These are phyloP conservation scores for Caenorhabditis sp. DNA, from an alignment of 2,888 invertebrate genomes.

Conservation along the genomic window DNA sequence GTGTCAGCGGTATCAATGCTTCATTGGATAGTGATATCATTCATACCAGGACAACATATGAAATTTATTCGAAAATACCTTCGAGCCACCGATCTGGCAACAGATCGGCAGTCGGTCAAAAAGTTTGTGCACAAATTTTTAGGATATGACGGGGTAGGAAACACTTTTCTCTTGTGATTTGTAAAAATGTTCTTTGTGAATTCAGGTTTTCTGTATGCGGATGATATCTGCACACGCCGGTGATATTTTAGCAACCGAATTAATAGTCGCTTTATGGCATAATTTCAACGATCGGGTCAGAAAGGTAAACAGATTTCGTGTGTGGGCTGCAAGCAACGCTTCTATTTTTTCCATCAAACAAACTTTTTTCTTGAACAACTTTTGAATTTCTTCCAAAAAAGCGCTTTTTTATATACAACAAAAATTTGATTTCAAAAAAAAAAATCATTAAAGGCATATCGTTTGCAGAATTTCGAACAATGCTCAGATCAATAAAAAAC, in stretches of 20 bases:
- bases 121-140: slow-evolving; percentile 72
- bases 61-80: slow-evolving; percentile 71
- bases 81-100: slow-evolving; percentile 71
- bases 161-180: background rate
- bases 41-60: slow-evolving; percentile 71
- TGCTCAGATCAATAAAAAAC: slow-evolving; percentile 40
- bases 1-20: slow-evolving; percentile 69
- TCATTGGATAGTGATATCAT: slow-evolving; percentile 71
- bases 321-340: slow-evolving; percentile 14
- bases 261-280: slow-evolving; percentile 71
- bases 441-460: slow-evolving; percentile 42
- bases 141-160: slow-evolving; percentile 66
- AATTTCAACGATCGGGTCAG: slow-evolving; percentile 71
- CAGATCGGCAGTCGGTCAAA: slow-evolving; percentile 71
- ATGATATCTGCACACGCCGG: slow-evolving; percentile 72
- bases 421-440: background rate
- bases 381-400: background rate
- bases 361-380: background rate
- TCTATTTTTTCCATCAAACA: background rate
- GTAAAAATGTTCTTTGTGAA: background rate
- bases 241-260: slow-evolving; percentile 71
- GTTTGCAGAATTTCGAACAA: slow-evolving; percentile 44
- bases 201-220: slow-evolving; percentile 71
- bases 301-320: slow-evolving; percentile 52
- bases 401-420: background rate